Evolutionary conservation across 2,797 vertebrate genomes (phyloP).

Genomic region (Pseudomugil gertrudae): DNA sequence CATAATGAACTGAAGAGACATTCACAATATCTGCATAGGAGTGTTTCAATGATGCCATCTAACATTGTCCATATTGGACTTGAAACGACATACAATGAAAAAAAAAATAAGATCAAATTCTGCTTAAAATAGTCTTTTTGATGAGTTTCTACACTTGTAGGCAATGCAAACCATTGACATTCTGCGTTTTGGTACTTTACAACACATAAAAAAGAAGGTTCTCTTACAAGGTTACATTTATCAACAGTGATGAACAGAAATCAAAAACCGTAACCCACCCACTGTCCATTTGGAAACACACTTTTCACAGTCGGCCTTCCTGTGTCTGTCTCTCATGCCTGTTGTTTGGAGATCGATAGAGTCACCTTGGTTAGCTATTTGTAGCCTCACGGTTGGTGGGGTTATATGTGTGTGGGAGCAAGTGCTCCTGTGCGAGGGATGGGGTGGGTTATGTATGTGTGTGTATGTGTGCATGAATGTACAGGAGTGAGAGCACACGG

Average conservation of each 20-base stretch:
- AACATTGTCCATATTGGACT: background rate
- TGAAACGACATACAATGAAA: background rate
- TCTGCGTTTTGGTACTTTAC: conserved; percentile 3
- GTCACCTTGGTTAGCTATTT: conserved; percentile 87
- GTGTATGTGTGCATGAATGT: conserved; percentile 60
- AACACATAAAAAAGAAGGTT: conserved; percentile 17
- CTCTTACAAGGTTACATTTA: conserved; percentile 37
- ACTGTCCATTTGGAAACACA: conserved; percentile 61
- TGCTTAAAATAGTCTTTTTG: background rate
- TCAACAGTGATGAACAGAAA: conserved; percentile 48
- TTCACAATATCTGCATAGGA: conserved; percentile 1
- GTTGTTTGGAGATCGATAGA: conserved; percentile 83
- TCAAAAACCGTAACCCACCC: conserved; percentile 47
- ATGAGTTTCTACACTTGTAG: background rate
- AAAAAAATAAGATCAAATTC: background rate
- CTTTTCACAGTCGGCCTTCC: conserved; percentile 50
- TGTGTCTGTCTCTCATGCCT: conserved; percentile 50
- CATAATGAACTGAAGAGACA: conserved; percentile 34
- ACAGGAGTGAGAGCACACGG: conserved; percentile 66
- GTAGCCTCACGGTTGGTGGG: conserved; percentile 79
- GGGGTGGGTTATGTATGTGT: conserved; percentile 35
- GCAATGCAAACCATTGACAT: background rate
- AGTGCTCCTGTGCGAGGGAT: conserved; percentile 54
- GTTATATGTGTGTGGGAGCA: conserved; percentile 71
- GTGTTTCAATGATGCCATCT: conserved; percentile 2